Evolutionary conservation across 1,140 invertebrate species (phyloP), one percentile per base, ranked within the genome.

Genomic region (Halyomorpha halys): DNA sequence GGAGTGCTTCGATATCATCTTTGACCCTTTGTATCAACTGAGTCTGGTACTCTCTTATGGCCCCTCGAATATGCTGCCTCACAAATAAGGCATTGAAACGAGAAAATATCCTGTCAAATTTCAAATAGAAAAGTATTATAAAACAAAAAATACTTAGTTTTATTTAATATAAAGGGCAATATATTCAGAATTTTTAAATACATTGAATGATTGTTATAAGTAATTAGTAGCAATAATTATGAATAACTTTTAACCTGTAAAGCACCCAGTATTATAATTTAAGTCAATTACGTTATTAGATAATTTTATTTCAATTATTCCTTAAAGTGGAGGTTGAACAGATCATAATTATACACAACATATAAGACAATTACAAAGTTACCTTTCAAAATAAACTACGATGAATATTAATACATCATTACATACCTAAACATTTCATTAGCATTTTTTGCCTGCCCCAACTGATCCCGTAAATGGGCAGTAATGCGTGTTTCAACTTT

Each of bases 401-500:
- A 30, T 30, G 3, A 30, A 8, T 30, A 4, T 99, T 99, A 77
- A 97, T 8, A 99, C 16, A 95, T 83, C 8, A 91, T 94, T 77
- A 97, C 97, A 70, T 97, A 98, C 45, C 94, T 81, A 34, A 72
- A 99, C 97, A 99, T 99, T 78, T 99, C 97, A 76, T 99, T 98
- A 18, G 97, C 96, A 79, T 97, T 98, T 76, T 97, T 97, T 0
- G 97, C 96, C 4, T 93, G 96, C 34, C 95, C 96, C 1, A 99
- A 79, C 74, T 99, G 96, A 76, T 99, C 96, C 61, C 97, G 81
- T 0, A 99, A 80, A 74, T 94, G 90, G 0, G 95, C 92, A 2
- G 96, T 98, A 64, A 99, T 98, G 61, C 94, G 81, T 3, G 94
- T 93, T 78, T 99, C 97, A 0, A 99, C 72, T 21, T 70, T 66